These are phyloP conservation scores for Acanthurus leucopareius DNA, from an alignment of 2,797 vertebrate genomes.

Conservation along the genomic window DNA sequence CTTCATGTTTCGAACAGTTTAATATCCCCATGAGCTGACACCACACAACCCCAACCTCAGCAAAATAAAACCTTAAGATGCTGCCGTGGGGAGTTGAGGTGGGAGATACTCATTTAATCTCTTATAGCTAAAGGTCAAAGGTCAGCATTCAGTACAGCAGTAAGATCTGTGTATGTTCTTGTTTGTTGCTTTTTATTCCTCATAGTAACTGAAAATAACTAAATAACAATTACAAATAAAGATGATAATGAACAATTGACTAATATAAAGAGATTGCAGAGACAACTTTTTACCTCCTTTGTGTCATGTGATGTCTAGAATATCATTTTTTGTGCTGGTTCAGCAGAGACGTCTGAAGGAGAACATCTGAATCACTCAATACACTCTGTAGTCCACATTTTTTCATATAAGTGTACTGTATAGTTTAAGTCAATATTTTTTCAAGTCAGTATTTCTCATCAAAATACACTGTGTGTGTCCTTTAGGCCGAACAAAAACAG, in stretches of 20 bases:
- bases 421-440: too few species aligned
- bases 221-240: background rate
- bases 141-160: background rate
- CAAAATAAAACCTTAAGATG: conserved; percentile 1
- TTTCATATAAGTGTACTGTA: too few species aligned
- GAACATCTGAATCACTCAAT: background rate
- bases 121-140: conserved; percentile 6
- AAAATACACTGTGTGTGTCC: background rate
- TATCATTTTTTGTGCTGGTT: background rate
- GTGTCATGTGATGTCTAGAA: background rate
- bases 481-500: background rate
- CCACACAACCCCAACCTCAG: background rate
- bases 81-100: background rate
- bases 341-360: background rate
- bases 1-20: conserved; percentile 3
- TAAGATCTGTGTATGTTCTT: background rate
- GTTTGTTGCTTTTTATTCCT: conserved; percentile 1
- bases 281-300: background rate
- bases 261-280: background rate
- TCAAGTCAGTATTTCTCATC: too few species aligned
- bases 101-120: background rate
- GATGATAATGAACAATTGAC: background rate
- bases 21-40: background rate
- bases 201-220: background rate
- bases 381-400: too few species aligned